Base-by-base conservation (phyloP, 30 jellyfish, hydroid and myxozoan genomes). In the Phacellophora camtschatica region DNA sequence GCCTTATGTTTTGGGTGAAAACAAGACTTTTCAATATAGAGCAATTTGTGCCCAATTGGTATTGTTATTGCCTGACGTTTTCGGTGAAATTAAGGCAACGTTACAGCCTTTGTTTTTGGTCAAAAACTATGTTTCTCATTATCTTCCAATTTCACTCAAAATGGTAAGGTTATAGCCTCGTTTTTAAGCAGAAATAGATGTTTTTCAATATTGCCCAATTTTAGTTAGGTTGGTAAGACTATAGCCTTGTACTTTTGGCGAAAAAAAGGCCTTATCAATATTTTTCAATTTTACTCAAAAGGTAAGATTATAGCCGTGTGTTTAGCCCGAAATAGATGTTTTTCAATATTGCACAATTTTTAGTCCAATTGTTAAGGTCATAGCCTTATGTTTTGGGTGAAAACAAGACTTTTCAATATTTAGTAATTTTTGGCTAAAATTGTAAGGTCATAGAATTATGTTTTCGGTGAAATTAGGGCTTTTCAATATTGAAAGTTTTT, bases 231-330 rank as follows among this genome's bases (percentile, higher is more conserved):
- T n/a, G n/a, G n/a, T n/a, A n/a, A n/a, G n/a, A n/a, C n/a, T n/a
- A n/a, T n/a, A n/a, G 20, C 3, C 29, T 1, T 16, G 3, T 9
- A 46, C n/a, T 46, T 28, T 11, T 28, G 0, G 61, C n/a, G 61
- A 46, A 43, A 43, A 0, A 16, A 8, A 45, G 20, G 61, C 27
- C 2, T 0, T 11, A 2, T 46, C 61, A 30, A 30, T 0, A 24
- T 0, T 32, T 0, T 6, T 5, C 0, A 62, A 20, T 65, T 36
- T 65, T 36, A 23, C 62, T 23, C 34, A 32, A 65, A 65, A 65
- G 25, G 61, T 35, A 65, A 65, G 64, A 41, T n/a, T 65, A 65
- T 31, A 16, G 62, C 79, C 79, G n/a, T 65, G 13, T 22, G 0
- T 30, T 65, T 65, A 32, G 33, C 41, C 62, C 23, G 37, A 65